phyloP scores from a whole-genome alignment of 2,113 vertebrate genomes.

The Enhydra lutris region DNA sequence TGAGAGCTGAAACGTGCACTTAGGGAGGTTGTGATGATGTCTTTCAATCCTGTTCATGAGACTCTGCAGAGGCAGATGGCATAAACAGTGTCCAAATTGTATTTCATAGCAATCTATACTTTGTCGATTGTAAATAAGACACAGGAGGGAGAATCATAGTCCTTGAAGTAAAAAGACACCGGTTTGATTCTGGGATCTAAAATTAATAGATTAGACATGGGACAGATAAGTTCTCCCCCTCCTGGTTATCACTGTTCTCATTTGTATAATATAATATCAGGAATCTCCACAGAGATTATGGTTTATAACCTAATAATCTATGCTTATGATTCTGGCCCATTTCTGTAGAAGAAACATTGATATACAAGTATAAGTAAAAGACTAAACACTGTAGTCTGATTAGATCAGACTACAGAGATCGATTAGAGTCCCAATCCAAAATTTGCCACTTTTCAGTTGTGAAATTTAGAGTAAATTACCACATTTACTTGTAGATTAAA shows the following conservation, averaged over 20 bases:
- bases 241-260: neutral
- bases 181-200: neutral
- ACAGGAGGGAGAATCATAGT: neutral
- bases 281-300: neutral
- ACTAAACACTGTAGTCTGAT: neutral
- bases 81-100: constrained; percentile 39
- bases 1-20: constrained; percentile 52
- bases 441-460: neutral
- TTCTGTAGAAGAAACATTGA: neutral
- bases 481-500: neutral
- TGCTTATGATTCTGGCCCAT: neutral
- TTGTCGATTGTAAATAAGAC: constrained; percentile 46
- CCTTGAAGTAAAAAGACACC: neutral
- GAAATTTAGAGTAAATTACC: neutral
- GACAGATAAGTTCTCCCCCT: neutral
- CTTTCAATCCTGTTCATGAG: constrained; percentile 38
- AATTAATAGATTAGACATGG: neutral
- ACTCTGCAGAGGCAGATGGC: constrained; percentile 35
- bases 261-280: neutral
- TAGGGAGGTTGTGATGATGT: neutral
- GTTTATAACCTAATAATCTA: neutral
- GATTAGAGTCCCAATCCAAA: neutral
- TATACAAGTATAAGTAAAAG: neutral
- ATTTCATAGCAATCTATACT: constrained; percentile 35
- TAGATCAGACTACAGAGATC: no score